Conservation (phyloP, 2,113 vertebrate species). For the Crotalus horridus region DNA sequence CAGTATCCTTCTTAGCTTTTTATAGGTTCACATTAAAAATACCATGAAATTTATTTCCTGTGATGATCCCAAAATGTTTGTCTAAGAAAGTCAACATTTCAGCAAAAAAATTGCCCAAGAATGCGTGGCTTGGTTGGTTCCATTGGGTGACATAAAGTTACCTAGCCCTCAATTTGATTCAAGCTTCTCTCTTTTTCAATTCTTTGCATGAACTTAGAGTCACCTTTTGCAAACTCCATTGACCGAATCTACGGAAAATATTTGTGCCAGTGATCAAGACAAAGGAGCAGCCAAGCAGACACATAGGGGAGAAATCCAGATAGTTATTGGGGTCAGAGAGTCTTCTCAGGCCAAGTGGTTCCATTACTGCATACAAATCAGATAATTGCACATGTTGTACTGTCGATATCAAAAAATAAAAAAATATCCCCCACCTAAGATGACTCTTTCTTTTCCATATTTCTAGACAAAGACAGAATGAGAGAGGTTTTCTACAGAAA, state of each 20-base stretch:
- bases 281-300: not conserved
- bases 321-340: not conserved
- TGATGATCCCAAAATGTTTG: constrained; percentile 63
- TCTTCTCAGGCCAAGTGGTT: not conserved
- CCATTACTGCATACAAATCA: not conserved
- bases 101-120: constrained; percentile 44
- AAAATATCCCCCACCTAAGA: not conserved
- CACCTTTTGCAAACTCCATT: not conserved
- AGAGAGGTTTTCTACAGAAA: not conserved
- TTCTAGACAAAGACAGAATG: not conserved
- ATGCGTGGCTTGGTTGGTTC: constrained; percentile 5
- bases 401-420: not conserved
- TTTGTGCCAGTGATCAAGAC: rapidly evolving
- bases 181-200: not conserved
- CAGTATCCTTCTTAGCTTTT: constrained; percentile 65
- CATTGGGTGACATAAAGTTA: not conserved
- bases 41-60: constrained; percentile 66
- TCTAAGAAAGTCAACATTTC: constrained; percentile 51
- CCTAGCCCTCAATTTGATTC: not conserved
- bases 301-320: not conserved
- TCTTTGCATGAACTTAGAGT: rapidly evolving
- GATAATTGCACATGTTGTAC: not conserved
- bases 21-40: constrained; percentile 63
- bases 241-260: not conserved
- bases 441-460: not conserved